Evolutionary conservation across 2,888 invertebrate genomes (phyloP).

Genomic region (Mantis religiosa): DNA sequence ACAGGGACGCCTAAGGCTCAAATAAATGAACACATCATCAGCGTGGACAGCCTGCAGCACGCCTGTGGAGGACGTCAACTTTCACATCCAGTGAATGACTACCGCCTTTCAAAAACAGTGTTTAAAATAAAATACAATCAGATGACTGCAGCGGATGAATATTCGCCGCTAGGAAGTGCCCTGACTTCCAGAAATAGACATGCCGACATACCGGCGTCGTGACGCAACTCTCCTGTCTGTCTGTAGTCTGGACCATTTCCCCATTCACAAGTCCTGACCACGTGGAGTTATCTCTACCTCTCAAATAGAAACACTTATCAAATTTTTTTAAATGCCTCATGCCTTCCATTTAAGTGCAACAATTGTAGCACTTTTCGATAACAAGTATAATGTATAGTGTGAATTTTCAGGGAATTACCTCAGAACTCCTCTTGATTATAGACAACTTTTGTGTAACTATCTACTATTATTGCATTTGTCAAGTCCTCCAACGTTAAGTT

Average conservation of each 20-base stretch:
- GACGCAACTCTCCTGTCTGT: background rate
- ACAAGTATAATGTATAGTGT: no score
- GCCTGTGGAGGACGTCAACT: background rate
- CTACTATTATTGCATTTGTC: no score
- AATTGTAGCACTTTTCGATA: no score
- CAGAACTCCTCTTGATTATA: no score
- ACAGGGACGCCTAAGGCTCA: no score
- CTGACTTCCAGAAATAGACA: background rate
- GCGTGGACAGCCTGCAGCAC: no score
- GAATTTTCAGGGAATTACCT: no score
- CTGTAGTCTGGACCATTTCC: background rate
- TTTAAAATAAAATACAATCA: background rate
- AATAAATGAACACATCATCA: background rate
- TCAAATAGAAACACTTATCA: no score
- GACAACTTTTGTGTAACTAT: no score
- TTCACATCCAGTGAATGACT: background rate
- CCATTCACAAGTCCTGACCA: background rate
- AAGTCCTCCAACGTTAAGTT: no score
- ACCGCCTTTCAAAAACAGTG: background rate
- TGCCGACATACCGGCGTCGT: background rate
- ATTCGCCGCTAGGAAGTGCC: background rate
- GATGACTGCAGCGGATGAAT: background rate
- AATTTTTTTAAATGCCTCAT: no score
- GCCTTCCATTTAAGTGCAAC: no score
- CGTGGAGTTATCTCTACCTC: background rate